Conservation (phyloP, 2,888 invertebrate genomes). For the Myopa tessellatipennis region DNA sequence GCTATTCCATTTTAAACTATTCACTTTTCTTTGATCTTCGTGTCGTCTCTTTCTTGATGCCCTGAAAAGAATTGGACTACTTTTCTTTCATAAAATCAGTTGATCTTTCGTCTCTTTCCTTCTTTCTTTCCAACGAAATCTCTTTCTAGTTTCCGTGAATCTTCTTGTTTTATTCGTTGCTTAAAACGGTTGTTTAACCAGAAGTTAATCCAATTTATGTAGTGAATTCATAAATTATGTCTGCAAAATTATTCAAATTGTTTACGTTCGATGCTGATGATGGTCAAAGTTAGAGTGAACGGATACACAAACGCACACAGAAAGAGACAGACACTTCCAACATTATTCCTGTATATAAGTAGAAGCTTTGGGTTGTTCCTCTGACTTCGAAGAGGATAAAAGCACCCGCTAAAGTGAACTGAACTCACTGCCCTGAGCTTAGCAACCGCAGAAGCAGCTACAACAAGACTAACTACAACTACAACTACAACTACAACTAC, state of each 20-base stretch:
- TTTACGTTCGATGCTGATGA: slow-evolving; percentile 18
- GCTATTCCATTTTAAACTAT: too few species aligned
- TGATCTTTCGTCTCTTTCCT: too few species aligned
- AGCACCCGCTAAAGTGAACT: background rate
- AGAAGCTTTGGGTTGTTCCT: background rate
- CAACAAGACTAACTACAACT: background rate
- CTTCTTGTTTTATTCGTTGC: too few species aligned
- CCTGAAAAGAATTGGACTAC: too few species aligned
- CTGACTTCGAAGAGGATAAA: background rate
- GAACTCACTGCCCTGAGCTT: background rate
- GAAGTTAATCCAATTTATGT: too few species aligned
- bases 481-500: slow-evolving; percentile 5
- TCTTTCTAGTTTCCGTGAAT: too few species aligned
- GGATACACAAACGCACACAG: background rate
- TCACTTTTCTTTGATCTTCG: too few species aligned
- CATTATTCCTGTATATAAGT: background rate
- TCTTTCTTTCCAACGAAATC: too few species aligned
- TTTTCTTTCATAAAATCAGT: too few species aligned
- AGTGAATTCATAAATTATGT: slow-evolving; percentile 19
- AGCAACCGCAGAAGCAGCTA: background rate
- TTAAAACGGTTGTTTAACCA: too few species aligned
- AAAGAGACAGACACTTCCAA: background rate
- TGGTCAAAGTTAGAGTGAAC: background rate
- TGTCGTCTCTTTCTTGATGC: too few species aligned
- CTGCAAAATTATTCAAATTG: slow-evolving; percentile 33